Evolutionary conservation across 1,140 invertebrate species (phyloP).

Genomic region (Listronotus bonariensis): DNA sequence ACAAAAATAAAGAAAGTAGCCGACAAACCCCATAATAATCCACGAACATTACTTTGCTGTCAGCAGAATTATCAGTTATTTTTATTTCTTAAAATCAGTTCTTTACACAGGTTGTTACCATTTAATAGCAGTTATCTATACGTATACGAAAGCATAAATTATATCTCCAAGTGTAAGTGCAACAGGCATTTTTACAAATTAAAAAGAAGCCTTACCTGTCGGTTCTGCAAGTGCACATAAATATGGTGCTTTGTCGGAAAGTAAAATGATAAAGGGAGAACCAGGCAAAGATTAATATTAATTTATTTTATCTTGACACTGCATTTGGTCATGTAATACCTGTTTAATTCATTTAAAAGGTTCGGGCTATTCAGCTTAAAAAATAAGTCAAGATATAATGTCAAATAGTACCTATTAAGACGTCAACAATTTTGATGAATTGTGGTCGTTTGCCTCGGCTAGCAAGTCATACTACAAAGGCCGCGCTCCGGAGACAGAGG

Average conservation of each 20-base stretch:
- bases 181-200: constrained; percentile 31
- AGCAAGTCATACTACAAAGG: constrained; percentile 23
- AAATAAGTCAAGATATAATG: constrained; percentile 39
- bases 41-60: too few species aligned
- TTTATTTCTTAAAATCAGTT: constrained; percentile 8
- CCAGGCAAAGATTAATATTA: constrained; percentile 36
- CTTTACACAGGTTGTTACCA: constrained; percentile 3
- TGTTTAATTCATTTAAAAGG: constrained; percentile 36
- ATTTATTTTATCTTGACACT: constrained; percentile 40
- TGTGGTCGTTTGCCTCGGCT: constrained; percentile 16
- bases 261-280: constrained; percentile 23
- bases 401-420: constrained; percentile 41
- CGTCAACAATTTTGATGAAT: constrained; percentile 40
- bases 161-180: constrained; percentile 22
- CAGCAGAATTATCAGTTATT: neutral
- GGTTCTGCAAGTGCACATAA: constrained; percentile 26
- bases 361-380: constrained; percentile 26
- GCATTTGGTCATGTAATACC: constrained; percentile 35
- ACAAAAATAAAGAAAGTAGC: neutral
- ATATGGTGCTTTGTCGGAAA: constrained; percentile 34
- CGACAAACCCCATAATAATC: too few species aligned
- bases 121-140: constrained; percentile 18
- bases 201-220: constrained; percentile 28
- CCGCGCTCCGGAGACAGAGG: constrained; percentile 13
- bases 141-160: constrained; percentile 20